Evolutionary conservation across 2,113 vertebrate species (phyloP), one percentile per base, ranked within the genome.

Genomic region (Myrmophylax atrothorax): DNA sequence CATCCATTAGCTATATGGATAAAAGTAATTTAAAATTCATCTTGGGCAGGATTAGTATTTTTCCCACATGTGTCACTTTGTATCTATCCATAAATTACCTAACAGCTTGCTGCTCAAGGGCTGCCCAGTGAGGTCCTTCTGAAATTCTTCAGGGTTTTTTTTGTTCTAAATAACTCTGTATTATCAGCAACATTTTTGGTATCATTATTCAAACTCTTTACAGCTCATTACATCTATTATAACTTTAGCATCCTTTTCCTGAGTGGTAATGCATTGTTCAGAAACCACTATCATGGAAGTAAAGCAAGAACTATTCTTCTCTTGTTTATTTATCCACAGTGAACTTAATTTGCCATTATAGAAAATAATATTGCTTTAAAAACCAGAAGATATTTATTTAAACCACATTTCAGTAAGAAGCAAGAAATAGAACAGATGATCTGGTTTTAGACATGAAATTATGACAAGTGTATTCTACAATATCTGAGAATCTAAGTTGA

Each of bases 161-260:
- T 81, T 33, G 8, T 84, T 87, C 70, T 81, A 78, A 90, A 70
- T 66, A 74, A 38, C 37, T 73, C 31, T 20, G 2, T 74, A 50
- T 59, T 18, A 59, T 64, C 47, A 77, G 20, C 56, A 90, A 91
- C 25, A 49, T 58, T 73, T 89, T 83, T 4, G 0, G 1, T 85
- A 38, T 72, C 49, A 31, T 90, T 94, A 85, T 84, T 86, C 82
- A 90, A 77, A 40, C 19, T 80, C 40, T 91, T 94, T 73, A 76
- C 49, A 76, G 70, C 37, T 85, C 90, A 93, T 97, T 94, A 66
- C 67, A 69, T 62, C 50, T 80, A 7, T 83, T 90, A 76, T 69
- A 79, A 62, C 37, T 83, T 92, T 47, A 90, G 75, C 37, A 90
- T 90, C 79, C 29, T 90, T 82, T 80, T 92, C 35, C 55, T 74